Evolutionary conservation across 1,140 invertebrate genomes (phyloP), one percentile per base, ranked within the genome.

Genomic region (Leptopilina clavipes): DNA sequence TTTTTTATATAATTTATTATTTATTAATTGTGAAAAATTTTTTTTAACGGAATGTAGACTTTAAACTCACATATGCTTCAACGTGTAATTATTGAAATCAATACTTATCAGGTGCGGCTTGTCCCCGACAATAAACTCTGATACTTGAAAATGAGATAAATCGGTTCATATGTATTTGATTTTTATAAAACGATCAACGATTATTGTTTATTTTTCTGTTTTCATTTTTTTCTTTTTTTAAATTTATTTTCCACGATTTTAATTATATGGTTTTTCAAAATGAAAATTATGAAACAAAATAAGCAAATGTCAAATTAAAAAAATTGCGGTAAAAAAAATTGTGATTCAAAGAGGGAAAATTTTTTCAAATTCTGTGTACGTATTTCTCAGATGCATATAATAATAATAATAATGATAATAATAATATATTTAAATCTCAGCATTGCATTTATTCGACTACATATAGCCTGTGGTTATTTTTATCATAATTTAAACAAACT

Each of bases 51-150:
- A 40, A 40, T 40, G 1, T 5, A 17, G 0, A 52, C 48, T 52
- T 52, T 7, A 52, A 52, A 52, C 14, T 52, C 48, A 17, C 14
- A 52, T 31, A 31, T 17, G n/a, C 14, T 52, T 52, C 14, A 17
- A n/a, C 14, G 48, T 52, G 14, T n/a, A 52, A 52, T 52, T n/a
- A 52, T 17, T 52, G 48, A 52, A 52, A 52, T 52, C 48, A 52
- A 52, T 52, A 52, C 48, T 52, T 52, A 52, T 17, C 48, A 52
- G 48, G 48, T 52, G 48, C 48, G 48, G 48, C 14, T 52, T 8
- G 48, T 52, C n/a, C n/a, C 17, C n/a, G n/a, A 52, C 14, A 40
- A 40, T 52, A 17, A 7, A 52, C 48, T 52, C 14, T n/a, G n/a
- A n/a, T n/a, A n/a, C 48, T 17, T n/a, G 48, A 52, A 52, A 52